Conservation (phyloP, 2,888 invertebrate genomes). For the Sceliomorpha sp. region DNA sequence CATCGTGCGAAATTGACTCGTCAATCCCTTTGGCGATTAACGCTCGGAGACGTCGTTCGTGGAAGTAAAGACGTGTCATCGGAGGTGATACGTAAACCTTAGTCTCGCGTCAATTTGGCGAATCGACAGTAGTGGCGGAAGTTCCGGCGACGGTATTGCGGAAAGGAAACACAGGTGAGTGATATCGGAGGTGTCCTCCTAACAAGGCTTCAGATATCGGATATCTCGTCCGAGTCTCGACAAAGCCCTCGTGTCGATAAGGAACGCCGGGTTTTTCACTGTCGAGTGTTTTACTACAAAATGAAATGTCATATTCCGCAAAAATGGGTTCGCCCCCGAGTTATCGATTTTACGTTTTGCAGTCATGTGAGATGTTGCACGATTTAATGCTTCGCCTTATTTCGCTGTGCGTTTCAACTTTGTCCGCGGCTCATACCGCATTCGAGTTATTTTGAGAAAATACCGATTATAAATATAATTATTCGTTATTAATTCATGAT, state of each 20-base stretch:
- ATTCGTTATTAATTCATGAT: no score
- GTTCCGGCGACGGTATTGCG: constrained; percentile 32
- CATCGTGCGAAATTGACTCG: no score
- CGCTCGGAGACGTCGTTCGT: neutral
- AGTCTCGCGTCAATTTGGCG: constrained; percentile 26
- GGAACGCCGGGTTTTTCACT: constrained; percentile 38
- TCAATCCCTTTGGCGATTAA: no score
- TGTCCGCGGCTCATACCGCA: no score
- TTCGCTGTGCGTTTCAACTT: no score
- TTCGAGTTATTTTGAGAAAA: no score
- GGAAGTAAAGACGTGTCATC: constrained; percentile 19
- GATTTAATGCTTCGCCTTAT: no score
- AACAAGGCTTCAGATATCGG: constrained; percentile 54
- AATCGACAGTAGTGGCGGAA: constrained; percentile 37
- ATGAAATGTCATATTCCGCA: no score
- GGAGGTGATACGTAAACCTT: constrained; percentile 19
- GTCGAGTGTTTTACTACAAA: neutral
- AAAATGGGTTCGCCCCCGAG: no score
- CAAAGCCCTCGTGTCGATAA: constrained; percentile 31
- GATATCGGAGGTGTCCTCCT: constrained; percentile 39
- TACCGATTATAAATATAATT: no score
- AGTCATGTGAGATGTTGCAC: no score
- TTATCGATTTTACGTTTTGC: no score
- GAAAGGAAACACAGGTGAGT: constrained; percentile 40
- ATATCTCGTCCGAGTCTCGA: constrained; percentile 46